Evolutionary conservation across 2,113 vertebrate genomes (phyloP).

Genomic region (Cryptoleucopteryx plumbea): DNA sequence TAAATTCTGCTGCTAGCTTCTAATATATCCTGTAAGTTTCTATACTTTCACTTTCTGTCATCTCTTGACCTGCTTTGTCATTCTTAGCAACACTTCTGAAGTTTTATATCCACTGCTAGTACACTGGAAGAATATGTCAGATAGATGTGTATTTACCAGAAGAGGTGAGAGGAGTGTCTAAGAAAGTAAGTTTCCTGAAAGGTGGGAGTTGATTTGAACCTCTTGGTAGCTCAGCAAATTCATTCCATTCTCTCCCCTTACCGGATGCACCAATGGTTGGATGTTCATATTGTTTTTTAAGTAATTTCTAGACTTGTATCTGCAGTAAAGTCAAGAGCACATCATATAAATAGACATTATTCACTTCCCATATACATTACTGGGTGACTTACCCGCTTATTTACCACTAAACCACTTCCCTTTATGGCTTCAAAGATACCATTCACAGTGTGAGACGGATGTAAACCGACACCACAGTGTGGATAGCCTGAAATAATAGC

Average conservation of each 20-base stretch:
- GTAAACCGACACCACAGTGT: not conserved
- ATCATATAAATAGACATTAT: not conserved
- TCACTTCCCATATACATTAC: not conserved
- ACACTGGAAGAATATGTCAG: not conserved
- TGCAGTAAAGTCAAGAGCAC: not conserved
- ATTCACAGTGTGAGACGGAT: not conserved
- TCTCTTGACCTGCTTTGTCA: slow-evolving; percentile 1
- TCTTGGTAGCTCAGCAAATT: not conserved
- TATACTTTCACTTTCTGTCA: not conserved
- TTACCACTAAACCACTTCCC: not conserved
- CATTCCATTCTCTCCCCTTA: not conserved
- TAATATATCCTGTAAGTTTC: not conserved
- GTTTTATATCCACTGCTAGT: not conserved
- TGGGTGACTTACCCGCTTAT: not conserved
- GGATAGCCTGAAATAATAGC: not conserved
- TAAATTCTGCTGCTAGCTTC: not conserved
- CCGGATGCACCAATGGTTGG: not conserved
- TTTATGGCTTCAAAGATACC: not conserved
- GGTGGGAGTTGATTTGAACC: not conserved
- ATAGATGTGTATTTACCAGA: not conserved
- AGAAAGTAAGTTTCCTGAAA: not conserved
- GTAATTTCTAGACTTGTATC: not conserved
- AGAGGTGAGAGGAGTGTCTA: not conserved
- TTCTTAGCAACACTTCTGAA: not conserved
- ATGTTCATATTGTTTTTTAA: not conserved